A percentile compares a stretch with the other conserved stretches of the same genome.
These are phyloP conservation scores for Progne subis DNA, from an alignment of 2,113 vertebrate genomes.

Conservation along the genomic window DNA sequence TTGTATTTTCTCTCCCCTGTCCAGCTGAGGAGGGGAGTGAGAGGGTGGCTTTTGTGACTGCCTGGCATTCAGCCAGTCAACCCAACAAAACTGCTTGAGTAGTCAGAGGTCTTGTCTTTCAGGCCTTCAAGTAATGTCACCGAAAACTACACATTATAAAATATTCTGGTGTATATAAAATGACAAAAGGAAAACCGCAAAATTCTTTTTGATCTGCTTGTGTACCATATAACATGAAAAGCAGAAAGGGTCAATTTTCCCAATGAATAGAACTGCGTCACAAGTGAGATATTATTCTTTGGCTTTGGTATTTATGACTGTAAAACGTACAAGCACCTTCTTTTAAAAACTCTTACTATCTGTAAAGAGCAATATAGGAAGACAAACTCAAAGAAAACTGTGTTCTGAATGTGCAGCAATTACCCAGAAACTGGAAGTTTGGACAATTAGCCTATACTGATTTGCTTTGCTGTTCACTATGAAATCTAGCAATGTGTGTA, in stretches of 20 bases:
- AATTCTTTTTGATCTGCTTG: not conserved
- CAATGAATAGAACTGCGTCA: not conserved
- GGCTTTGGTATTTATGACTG: not conserved
- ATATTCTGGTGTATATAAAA: not conserved
- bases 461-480: not conserved
- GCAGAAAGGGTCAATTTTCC: not conserved
- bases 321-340: not conserved
- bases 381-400: not conserved
- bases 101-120: not conserved
- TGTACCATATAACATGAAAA: not conserved
- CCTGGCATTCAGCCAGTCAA: not conserved
- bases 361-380: not conserved
- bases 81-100: not conserved
- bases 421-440: not conserved
- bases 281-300: not conserved
- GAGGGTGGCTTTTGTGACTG: not conserved
- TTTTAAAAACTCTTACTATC: not conserved
- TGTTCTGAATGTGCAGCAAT: not conserved
- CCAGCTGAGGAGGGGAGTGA: not conserved
- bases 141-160: not conserved
- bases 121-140: not conserved
- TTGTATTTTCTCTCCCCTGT: not conserved
- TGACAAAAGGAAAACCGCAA: not conserved
- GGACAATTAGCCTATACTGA: not conserved
- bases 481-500: not conserved